Percentiles rank a stretch among this genome's conserved stretches.
phyloP scores from a whole-genome alignment of 2,797 vertebrate species.

The Hydrocynus forskahlii region DNA sequence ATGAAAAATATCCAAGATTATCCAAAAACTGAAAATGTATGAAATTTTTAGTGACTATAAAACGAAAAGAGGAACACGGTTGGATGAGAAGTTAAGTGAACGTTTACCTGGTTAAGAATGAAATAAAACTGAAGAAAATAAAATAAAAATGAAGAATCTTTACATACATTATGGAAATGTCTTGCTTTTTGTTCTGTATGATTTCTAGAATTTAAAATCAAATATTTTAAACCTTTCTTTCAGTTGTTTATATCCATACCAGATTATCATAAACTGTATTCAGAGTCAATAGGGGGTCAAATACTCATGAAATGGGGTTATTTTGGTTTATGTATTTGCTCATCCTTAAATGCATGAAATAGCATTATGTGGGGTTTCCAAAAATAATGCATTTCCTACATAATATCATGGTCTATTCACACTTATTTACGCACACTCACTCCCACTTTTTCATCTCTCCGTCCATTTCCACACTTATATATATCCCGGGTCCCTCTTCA shows the following conservation, averaged over 20 bases:
- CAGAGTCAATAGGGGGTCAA: slow-evolving; percentile 50
- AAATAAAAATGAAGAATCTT: no score
- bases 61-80: no score
- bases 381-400: slow-evolving; percentile 79
- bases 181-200: no score
- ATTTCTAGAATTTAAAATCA: not conserved
- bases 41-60: no score
- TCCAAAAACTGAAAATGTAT: no score
- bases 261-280: slow-evolving; percentile 51
- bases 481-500: not conserved
- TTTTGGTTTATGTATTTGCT: slow-evolving; percentile 55
- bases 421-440: slow-evolving; percentile 56
- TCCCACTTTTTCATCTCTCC: slow-evolving; percentile 45
- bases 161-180: no score
- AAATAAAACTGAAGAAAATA: no score
- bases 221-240: not conserved
- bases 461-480: slow-evolving; percentile 31
- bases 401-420: slow-evolving; percentile 75
- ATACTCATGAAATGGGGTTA: slow-evolving; percentile 58
- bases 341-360: slow-evolving; percentile 59
- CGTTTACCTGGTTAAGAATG: no score
- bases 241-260: slow-evolving; percentile 1
- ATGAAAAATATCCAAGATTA: no score
- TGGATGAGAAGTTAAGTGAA: no score
- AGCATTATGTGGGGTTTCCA: slow-evolving; percentile 62